Conservation (phyloP, 2,797 vertebrate species). For the Chromobotia macracanthus region DNA sequence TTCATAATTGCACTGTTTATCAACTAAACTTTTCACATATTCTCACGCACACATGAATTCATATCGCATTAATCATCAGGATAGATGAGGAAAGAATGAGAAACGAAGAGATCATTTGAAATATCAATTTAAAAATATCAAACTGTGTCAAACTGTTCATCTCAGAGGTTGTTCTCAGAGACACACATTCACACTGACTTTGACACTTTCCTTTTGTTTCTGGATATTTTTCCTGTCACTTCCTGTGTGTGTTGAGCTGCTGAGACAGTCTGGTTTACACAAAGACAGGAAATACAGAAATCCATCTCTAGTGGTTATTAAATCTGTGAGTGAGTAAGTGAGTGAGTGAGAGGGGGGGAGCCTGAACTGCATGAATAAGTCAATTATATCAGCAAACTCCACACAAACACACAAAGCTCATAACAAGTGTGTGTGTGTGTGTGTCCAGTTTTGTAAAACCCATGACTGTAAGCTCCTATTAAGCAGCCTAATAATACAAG, state of each 20-base stretch:
- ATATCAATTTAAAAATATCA: not conserved
- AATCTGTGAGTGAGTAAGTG: conserved; percentile 41
- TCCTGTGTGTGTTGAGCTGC: conserved; percentile 21
- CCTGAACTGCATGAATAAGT: too few species aligned
- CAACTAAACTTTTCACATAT: not conserved
- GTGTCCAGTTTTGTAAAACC: too few species aligned
- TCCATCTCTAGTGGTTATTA: conserved; percentile 15
- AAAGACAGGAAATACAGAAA: conserved; percentile 54
- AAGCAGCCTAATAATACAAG: too few species aligned
- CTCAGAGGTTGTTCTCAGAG: too few species aligned
- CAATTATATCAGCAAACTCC: too few species aligned
- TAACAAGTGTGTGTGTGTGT: too few species aligned
- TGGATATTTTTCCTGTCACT: conserved; percentile 13
- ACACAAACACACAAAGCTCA: too few species aligned
- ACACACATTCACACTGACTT: not conserved
- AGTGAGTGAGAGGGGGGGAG: too few species aligned
- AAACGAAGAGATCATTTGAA: not conserved
- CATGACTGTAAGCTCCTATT: too few species aligned
- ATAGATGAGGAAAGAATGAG: not conserved
- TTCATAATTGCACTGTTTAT: not conserved
- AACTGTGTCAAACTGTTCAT: too few species aligned
- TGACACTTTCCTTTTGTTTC: conserved; percentile 38
- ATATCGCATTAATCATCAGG: not conserved
- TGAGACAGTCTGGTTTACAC: conserved; percentile 49
- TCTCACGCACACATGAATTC: not conserved